Percentiles rank a stretch among this genome's conserved stretches.
phyloP scores from a whole-genome alignment of 2,113 vertebrate species.

The Odocoileus virginianus region DNA sequence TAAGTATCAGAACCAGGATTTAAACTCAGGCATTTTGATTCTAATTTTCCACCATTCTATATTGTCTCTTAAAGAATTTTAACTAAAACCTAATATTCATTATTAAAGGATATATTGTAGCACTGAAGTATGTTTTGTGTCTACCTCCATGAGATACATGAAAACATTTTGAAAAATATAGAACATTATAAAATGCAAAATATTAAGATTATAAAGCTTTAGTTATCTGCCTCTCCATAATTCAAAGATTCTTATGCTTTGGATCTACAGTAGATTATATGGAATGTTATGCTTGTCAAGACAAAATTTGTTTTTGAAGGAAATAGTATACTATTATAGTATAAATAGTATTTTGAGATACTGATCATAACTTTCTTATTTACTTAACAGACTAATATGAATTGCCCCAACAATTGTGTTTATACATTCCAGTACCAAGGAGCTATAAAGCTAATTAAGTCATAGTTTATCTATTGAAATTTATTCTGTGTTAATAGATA shows the following conservation, averaged over 20 bases:
- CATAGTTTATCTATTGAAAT: neutral
- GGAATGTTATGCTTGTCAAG: neutral
- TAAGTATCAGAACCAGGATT: neutral
- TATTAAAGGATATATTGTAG: neutral
- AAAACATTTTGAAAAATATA: conserved; percentile 21
- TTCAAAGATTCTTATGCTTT: neutral
- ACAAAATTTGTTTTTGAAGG: neutral
- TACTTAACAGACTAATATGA: neutral
- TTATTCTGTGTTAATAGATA: neutral
- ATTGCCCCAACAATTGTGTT: neutral
- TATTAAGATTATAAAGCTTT: neutral
- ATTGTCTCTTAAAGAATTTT: neutral
- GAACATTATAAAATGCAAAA: neutral
- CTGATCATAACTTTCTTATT: neutral
- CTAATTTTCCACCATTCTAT: neutral
- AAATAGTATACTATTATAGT: neutral
- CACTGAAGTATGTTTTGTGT: neutral
- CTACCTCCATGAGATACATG: neutral
- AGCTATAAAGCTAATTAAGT: neutral
- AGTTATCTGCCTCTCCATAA: neutral
- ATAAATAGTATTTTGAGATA: neutral
- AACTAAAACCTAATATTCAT: neutral
- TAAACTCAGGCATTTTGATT: neutral
- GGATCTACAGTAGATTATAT: neutral
- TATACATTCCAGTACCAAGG: neutral